Base-by-base conservation (phyloP, 2,888 invertebrate genomes). In the Megamerina dolium region DNA sequence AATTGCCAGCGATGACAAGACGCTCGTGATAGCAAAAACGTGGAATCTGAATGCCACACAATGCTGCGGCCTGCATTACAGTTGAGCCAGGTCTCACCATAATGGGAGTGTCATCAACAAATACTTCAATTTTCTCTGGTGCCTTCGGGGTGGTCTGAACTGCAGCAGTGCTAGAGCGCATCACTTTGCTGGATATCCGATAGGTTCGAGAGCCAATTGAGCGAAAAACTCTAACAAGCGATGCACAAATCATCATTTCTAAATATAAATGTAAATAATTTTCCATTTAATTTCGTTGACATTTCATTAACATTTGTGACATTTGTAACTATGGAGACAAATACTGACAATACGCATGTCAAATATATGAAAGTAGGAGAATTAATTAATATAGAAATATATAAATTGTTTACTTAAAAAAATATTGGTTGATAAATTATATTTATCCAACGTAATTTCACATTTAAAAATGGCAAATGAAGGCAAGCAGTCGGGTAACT, bases 1-100 rank as follows among this genome's bases (percentile, higher is more conserved):
- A 99, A 75, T 99, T 99, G 34, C 99, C 99, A 53, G 99, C 99
- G 21, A 99, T 90, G 5, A 97, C 94, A 43, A 99, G 78, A 38
- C 99, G 80, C 68, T 99, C 99, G 75, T 99, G 99, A 71, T 99
- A 99, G 72, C 99, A 99, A 72, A 99, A 99, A 47, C 99, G 77
- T 2, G 99, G 99, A 54, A 99, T 99, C 75, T 99, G 97, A 33
- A 99, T 87, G 12, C 99, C 99, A 52, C 87, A 81, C 73, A 86
- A 77, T 2, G 95, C 94, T 42, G 95, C 96, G 55, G 93, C 99
- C 81, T 94, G 94, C 48, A 99, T 75, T 18, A 99, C 92, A 33
- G 99, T 99, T 21, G 95, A 95, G 41, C 97, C 97, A 19, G 97
- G 96, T 33, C 86, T 83, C 27, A 97, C 97, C 63, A 86, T 75